Conservation (phyloP, 1,140 invertebrate genomes). For the Orchestia grillus region DNA sequence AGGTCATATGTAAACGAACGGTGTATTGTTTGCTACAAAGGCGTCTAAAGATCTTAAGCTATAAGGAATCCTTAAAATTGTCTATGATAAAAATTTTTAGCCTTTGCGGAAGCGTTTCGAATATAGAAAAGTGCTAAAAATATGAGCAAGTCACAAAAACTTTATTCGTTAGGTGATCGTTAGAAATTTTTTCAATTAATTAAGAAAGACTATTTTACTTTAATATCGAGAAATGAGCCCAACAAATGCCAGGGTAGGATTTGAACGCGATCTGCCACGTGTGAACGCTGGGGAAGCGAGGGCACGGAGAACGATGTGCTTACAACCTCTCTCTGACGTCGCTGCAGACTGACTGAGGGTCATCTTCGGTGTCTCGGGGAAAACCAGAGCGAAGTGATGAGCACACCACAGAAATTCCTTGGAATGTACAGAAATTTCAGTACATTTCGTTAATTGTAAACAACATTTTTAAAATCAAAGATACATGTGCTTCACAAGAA, state of each 20-base stretch:
- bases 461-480: background rate
- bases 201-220: background rate
- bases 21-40: background rate
- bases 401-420: background rate
- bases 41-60: background rate
- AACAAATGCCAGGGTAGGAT: background rate
- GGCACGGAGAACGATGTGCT: no score
- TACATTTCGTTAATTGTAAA: background rate
- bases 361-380: background rate
- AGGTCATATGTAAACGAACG: no score
- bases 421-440: background rate
- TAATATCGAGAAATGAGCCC: background rate
- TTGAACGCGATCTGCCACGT: slow-evolving; percentile 43
- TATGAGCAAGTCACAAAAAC: background rate
- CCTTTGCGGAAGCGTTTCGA: background rate
- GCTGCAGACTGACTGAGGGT: background rate
- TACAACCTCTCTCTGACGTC: background rate
- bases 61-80: background rate
- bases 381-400: background rate
- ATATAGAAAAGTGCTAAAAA: background rate
- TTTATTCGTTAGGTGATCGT: background rate
- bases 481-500: background rate
- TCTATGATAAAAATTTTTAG: background rate
- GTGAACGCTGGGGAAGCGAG: background rate
- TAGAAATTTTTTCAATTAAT: background rate